Evolutionary conservation across 2,113 vertebrate species (phyloP).

Genomic region (Heterochromis multidens): DNA sequence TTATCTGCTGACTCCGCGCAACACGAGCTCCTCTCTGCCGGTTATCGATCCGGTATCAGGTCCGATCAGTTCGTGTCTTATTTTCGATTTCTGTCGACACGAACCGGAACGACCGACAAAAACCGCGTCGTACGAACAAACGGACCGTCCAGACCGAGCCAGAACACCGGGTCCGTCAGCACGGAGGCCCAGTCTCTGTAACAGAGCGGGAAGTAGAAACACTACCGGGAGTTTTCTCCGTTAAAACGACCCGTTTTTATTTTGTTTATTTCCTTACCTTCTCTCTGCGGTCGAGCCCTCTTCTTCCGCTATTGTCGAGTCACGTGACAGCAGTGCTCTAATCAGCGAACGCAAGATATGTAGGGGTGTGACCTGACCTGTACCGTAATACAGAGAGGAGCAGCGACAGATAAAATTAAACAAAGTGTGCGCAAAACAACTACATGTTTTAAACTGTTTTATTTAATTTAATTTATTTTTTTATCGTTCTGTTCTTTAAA

Average conservation of each 20-base stretch:
- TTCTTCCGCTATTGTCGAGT: constrained; percentile 33
- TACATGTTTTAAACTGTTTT: not conserved
- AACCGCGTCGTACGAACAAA: not conserved
- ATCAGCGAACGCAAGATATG: not conserved
- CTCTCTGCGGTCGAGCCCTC: not conserved
- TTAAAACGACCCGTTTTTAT: not conserved
- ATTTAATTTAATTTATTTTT: not conserved
- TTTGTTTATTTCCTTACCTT: constrained; percentile 74
- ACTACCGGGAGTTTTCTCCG: not conserved
- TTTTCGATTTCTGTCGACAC: constrained; percentile 3
- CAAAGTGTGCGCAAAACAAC: not conserved
- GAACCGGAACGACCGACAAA: not conserved
- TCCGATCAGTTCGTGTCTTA: not conserved
- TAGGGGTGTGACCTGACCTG: not conserved
- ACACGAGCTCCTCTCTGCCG: not conserved
- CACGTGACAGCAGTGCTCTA: constrained; percentile 26
- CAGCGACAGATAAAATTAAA: not conserved
- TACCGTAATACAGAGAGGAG: constrained; percentile 8
- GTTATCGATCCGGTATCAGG: not conserved
- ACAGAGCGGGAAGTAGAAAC: too few relatives aligned
- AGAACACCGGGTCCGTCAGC: not conserved
- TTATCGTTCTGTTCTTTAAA: not conserved
- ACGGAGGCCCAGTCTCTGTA: not conserved
- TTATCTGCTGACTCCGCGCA: not conserved
- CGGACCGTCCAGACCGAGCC: not conserved